Base-by-base conservation (phyloP, 1,140 invertebrate species). In the Drosophila equinoxialis region DNA sequence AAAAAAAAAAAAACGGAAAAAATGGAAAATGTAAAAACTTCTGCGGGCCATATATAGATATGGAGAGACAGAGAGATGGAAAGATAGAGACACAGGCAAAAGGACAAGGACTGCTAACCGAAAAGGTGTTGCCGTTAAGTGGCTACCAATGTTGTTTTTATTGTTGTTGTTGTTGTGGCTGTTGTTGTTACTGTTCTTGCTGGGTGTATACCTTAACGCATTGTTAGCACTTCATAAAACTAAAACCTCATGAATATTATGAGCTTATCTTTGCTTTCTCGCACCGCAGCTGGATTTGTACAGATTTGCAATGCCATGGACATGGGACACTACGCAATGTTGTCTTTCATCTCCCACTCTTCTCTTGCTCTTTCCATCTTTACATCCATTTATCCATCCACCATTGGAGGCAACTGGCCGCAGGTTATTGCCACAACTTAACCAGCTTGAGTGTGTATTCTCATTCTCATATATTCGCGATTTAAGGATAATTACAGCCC, bases 191-290 rank as follows among this genome's bases (percentile, higher is more conserved):
- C 17, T 51, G 13, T 7, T 17, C 3, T 7, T 48, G 20, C 35
- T 51, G 17, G 10, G 14, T 51, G 8, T 23, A 23, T 75, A 73
- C 72, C 77, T 84, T 87, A 84, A 84, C 81, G 85, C 85, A 81
- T 81, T 89, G 84, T 89, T 89, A 84, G 84, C 84, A 89, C 85
- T 75, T 84, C 80, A 89, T 89, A 84, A 90, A 89, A 78, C 80
- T 59, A 59, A 69, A 84, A 87, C 72, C 84, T 89, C 80, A 81
- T 89, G 85, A 89, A 89, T 89, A 90, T 89, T 89, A 81, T 80
- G 65, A 59, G 72, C 67, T 79, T 75, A 84, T 84, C 72, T 83
- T 62, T 65, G 65, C 48, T 26, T 58, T 41, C 58, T 33, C 26
- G 42, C 48, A 37, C 61, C 48, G 51, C 62, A 65, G 60, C 68